phyloP scores from a whole-genome alignment of 2,113 vertebrate genomes.

The Austrofundulus limnaeus region DNA sequence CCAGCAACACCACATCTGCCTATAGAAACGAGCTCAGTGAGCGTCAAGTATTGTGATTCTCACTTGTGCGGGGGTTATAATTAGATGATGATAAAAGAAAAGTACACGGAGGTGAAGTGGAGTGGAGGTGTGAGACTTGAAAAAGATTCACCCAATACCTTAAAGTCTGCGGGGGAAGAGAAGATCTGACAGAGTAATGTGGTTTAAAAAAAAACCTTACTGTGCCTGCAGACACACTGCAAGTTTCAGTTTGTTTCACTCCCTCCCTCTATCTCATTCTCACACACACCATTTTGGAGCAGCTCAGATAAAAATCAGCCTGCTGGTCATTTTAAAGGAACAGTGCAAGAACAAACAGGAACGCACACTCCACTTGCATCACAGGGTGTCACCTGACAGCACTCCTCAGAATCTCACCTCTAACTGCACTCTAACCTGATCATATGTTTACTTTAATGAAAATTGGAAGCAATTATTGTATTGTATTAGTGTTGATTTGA shows the following conservation, averaged over 20 bases:
- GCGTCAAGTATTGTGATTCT: constrained; percentile 9
- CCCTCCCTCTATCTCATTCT: background rate
- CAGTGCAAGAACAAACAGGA: constrained; percentile 7
- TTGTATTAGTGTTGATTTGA: no score
- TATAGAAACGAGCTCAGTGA: background rate
- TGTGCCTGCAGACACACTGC: background rate
- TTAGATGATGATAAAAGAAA: constrained; percentile 44
- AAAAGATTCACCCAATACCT: constrained; percentile 9
- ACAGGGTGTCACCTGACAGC: background rate
- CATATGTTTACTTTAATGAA: background rate
- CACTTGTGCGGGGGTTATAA: constrained; percentile 20
- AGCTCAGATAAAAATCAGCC: constrained; percentile 27
- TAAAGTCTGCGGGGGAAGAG: constrained; percentile 10
- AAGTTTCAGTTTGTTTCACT: background rate
- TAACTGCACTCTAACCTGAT: no score
- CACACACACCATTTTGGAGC: constrained; percentile 6
- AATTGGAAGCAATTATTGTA: background rate
- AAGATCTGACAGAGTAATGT: background rate
- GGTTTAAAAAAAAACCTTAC: constrained; percentile 12
- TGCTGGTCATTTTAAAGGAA: constrained; percentile 13
- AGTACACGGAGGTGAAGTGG: no score
- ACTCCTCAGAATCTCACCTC: background rate
- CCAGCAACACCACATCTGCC: background rate
- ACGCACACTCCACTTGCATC: constrained; percentile 1
- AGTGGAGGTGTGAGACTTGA: constrained; percentile 23